Percentiles rank a stretch among this genome's conserved stretches.
These are phyloP conservation scores for Microctonus hyperodae DNA, from an alignment of 2,888 invertebrate species.

Conservation along the genomic window DNA sequence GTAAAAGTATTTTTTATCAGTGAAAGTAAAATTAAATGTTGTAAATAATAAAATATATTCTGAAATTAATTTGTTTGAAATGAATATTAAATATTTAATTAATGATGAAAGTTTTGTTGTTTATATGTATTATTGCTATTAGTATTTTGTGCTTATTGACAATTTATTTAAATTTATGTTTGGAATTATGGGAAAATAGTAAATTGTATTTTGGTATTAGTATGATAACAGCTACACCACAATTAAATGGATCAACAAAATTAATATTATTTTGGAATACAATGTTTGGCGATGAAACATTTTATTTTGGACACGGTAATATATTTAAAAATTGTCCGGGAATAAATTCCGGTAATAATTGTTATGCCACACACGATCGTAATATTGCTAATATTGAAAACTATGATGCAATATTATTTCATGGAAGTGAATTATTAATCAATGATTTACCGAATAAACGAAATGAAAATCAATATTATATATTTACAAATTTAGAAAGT, in stretches of 20 bases:
- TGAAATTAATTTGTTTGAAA: too few species aligned
- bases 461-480: constrained; percentile 63
- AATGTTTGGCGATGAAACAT: constrained; percentile 48
- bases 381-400: constrained; percentile 55
- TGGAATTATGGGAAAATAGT: constrained; percentile 26
- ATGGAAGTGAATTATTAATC: constrained; percentile 58
- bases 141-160: constrained; percentile 36
- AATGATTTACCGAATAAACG: constrained; percentile 58
- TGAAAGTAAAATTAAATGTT: too few species aligned
- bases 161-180: constrained; percentile 32
- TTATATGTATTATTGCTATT: constrained; percentile 26
- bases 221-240: background rate
- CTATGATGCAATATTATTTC: constrained; percentile 67
- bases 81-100: too few species aligned
- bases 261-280: constrained; percentile 55
- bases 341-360: constrained; percentile 62
- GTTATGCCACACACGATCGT: constrained; percentile 62
- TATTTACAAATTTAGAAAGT: constrained; percentile 65
- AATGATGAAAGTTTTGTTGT: constrained; percentile 26
- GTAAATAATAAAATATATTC: too few species aligned
- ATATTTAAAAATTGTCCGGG: constrained; percentile 45
- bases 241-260: constrained; percentile 31
- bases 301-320: constrained; percentile 47
- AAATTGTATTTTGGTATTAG: constrained; percentile 1
- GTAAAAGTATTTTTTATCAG: background rate